Evolutionary conservation across 2,113 vertebrate genomes (phyloP).

Genomic region (Nibea albiflora): DNA sequence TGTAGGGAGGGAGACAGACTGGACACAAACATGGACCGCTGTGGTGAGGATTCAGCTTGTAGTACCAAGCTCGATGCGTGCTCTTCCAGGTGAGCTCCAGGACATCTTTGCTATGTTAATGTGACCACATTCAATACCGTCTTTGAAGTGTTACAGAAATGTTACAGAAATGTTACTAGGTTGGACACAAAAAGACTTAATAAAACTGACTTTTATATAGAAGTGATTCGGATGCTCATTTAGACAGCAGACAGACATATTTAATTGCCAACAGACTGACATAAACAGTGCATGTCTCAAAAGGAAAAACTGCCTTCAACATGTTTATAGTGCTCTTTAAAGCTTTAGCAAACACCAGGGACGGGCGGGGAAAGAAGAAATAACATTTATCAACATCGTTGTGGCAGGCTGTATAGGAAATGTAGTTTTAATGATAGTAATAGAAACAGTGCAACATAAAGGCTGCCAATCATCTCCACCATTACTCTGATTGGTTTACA

Average conservation of each 20-base stretch:
- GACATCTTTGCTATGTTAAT: neutral
- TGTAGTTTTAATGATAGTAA: constrained; percentile 14
- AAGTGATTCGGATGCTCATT: neutral
- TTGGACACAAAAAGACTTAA: no score
- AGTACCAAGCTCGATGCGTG: no score
- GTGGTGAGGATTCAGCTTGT: no score
- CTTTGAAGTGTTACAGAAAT: neutral
- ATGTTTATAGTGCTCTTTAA: neutral
- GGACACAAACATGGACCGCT: no score
- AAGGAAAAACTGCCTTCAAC: neutral
- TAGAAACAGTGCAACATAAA: neutral
- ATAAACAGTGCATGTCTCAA: neutral
- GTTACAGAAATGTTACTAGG: neutral
- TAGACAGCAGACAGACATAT: neutral
- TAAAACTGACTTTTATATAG: neutral
- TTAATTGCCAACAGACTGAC: neutral
- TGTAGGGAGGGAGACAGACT: no score
- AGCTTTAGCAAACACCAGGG: neutral
- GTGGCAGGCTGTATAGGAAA: constrained; percentile 16
- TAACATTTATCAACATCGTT: constrained; percentile 4
- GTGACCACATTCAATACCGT: neutral
- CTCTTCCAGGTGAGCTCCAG: no score
- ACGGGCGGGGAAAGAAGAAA: neutral
- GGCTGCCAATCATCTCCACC: constrained; percentile 20
- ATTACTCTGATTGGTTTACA: constrained; percentile 6